Base-by-base conservation (phyloP, 2,797 vertebrate genomes). In the Rhynchotus rufescens region DNA sequence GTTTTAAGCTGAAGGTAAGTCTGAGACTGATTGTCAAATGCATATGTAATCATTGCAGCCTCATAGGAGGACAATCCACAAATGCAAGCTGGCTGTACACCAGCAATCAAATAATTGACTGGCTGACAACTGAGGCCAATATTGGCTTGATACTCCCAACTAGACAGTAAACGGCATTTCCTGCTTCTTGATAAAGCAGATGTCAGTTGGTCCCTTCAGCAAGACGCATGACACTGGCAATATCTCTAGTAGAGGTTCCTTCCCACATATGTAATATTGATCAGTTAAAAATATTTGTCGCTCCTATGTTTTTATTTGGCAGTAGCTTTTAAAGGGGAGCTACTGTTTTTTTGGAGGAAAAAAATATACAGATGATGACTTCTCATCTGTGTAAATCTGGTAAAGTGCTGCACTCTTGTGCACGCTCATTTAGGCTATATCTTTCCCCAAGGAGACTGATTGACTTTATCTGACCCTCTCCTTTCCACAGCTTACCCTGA, bases 31-130 rank as follows among this genome's bases (percentile, higher is more conserved):
- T 72, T 87, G 84, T 78, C n/a, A 87, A 82, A 93, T 87, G 20
- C 68, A 78, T 83, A 62, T 52, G 38, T 62, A 87, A 87, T 95
- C 47, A 68, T 52, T 85, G 69, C 69, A 62, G 76, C 80, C 76
- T 92, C 83, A 34, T 56, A 90, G 73, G 71, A 93, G 84, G 66
- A 93, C 1, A 21, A 72, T 72, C 45, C 81, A 78, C 84, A 93
- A 78, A 78, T 10, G 28, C 73, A 92, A 93, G 82, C 69, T 90
- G 86, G 76, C 81, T 78, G 75, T 87, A 90, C 81, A 75, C 85
- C 66, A 32, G 38, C 85, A 93, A 95, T 89, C 84, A 92, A 94
- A 89, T 89, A 90, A 92, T 52, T 91, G 79, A 92, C 85, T 76
- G 64, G 74, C 88, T 85, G 56, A 87, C 68, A 84, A 62, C 75